These are phyloP conservation scores for Cottoperca gobio DNA, from an alignment of 2,797 vertebrate genomes.

Conservation along the genomic window DNA sequence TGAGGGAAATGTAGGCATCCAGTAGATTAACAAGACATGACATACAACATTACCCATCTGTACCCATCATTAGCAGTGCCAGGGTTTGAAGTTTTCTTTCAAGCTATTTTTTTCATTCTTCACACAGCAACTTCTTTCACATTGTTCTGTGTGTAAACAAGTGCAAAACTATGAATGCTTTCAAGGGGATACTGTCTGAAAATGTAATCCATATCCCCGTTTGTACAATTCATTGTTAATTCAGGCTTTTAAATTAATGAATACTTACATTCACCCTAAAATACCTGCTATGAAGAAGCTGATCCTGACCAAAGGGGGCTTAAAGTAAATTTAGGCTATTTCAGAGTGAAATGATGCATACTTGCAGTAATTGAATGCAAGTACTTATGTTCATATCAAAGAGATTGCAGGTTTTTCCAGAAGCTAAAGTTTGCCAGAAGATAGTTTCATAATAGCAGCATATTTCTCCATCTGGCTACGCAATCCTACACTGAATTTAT, in stretches of 20 bases:
- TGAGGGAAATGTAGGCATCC: too few relatives aligned
- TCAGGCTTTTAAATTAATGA: neutral
- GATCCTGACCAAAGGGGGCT: neutral
- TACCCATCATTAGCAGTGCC: too few relatives aligned
- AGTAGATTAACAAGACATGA: too few relatives aligned
- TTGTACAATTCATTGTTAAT: neutral
- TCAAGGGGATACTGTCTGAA: neutral
- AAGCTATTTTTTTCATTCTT: neutral
- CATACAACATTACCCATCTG: too few relatives aligned
- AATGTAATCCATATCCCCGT: neutral
- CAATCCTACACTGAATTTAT: neutral
- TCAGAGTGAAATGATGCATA: slow-evolving; percentile 8
- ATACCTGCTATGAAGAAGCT: neutral
- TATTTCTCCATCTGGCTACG: slow-evolving; percentile 31
- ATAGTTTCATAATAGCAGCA: slow-evolving; percentile 31
- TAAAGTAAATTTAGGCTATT: neutral
- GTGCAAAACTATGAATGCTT: neutral
- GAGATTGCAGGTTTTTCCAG: slow-evolving; percentile 18
- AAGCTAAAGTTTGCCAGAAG: slow-evolving; percentile 27
- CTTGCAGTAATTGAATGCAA: slow-evolving; percentile 16
- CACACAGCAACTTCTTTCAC: neutral
- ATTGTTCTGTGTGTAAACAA: too few relatives aligned
- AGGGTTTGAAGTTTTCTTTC: too few relatives aligned
- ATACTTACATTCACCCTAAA: neutral
- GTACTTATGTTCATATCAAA: neutral